A percentile compares a stretch with the other conserved stretches of the same genome.
These are phyloP conservation scores for Didymodactylos carnosus DNA, from an alignment of 2,888 invertebrate species.

Conservation along the genomic window DNA sequence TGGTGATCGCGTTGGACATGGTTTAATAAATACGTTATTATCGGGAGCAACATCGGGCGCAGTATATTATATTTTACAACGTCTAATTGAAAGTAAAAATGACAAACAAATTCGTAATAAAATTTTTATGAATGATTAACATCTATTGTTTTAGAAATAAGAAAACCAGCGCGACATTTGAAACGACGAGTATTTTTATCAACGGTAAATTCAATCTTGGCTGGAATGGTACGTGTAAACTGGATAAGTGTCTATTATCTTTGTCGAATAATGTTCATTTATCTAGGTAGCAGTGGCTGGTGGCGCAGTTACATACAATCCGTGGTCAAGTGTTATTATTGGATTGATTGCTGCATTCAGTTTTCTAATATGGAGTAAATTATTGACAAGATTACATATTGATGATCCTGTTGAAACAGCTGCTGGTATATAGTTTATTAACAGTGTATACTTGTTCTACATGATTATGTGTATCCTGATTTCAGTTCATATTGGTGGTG, in stretches of 20 bases:
- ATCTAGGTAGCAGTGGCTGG: not conserved
- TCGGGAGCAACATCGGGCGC: not conserved
- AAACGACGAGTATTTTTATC: not conserved
- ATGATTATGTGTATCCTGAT: not conserved
- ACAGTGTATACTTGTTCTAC: not conserved
- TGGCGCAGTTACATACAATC: not conserved
- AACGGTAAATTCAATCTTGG: not conserved
- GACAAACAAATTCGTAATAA: no score
- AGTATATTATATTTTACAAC: not conserved
- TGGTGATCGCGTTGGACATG: not conserved
- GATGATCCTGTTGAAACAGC: constrained; percentile 2
- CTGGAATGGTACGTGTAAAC: not conserved
- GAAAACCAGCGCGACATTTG: not conserved
- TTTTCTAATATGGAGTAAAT: not conserved
- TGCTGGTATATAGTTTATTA: not conserved
- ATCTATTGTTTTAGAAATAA: not conserved
- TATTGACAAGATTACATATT: not conserved
- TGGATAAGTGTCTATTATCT: no score
- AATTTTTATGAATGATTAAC: not conserved
- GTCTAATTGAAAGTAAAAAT: not conserved
- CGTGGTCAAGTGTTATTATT: not conserved
- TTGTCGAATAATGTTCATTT: no score
- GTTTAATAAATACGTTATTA: not conserved
- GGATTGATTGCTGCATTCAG: not conserved
- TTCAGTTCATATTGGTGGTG: not conserved